Evolutionary conservation across 1,140 invertebrate species (phyloP).

Genomic region (Cheumatopsyche charites): DNA sequence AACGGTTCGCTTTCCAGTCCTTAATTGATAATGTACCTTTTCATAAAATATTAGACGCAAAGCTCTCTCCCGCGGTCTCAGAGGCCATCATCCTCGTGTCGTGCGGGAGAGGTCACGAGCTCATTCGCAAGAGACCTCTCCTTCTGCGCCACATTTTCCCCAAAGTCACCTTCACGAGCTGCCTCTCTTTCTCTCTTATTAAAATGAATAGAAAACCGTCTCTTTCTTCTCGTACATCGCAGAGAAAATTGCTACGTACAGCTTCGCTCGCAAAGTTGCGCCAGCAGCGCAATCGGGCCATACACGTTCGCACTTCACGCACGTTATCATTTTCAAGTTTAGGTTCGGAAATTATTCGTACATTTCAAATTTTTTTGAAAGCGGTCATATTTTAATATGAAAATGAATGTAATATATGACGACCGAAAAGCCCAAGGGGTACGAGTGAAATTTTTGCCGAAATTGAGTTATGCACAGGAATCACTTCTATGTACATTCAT

Average conservation of each 20-base stretch:
- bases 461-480: too few species aligned
- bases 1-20: background rate
- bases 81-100: constrained; percentile 36
- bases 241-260: constrained; percentile 41
- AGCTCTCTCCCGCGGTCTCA: constrained; percentile 26
- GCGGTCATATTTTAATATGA: too few species aligned
- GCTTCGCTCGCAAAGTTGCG: constrained; percentile 34
- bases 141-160: constrained; percentile 44
- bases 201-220: constrained; percentile 14
- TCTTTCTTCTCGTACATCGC: constrained; percentile 30
- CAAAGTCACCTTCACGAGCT: constrained; percentile 44
- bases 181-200: constrained; percentile 16
- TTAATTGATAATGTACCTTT: constrained; percentile 23
- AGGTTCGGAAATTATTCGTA: too few species aligned
- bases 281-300: background rate
- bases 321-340: too few species aligned
- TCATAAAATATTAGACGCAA: constrained; percentile 32
- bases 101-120: constrained; percentile 35
- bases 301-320: constrained; percentile 16
- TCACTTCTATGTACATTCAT: too few species aligned
- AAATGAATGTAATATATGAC: too few species aligned
- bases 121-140: constrained; percentile 40
- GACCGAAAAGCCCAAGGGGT: too few species aligned
- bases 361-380: too few species aligned
- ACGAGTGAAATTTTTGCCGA: too few species aligned